Base-by-base conservation (phyloP, 2,888 invertebrate species). In the Philhelius pedissequus region DNA sequence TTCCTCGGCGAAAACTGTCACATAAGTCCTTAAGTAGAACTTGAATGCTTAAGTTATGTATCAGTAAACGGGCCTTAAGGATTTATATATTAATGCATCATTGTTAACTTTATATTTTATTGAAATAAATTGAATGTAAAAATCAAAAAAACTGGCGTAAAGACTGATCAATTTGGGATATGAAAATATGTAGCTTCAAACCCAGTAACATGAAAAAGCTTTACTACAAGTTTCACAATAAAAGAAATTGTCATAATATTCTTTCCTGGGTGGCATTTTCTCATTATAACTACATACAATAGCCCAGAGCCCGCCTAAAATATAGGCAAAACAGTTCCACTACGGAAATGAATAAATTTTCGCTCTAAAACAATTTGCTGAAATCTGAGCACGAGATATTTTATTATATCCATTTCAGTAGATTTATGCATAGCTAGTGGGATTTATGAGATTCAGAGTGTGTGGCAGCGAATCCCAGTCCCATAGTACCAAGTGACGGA, bases 341-440 rank as follows among this genome's bases (percentile, higher is more conserved):
- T 54, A 62, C 75, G 84, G 84, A 84, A 84, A 84, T 80, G 68
- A 68, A 84, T 84, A 84, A 62, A 84, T 84, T 56, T 84, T 84
- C 70, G 60, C 40, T 76, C 66, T 68, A 80, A 80, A 84, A 80
- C 84, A 84, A 84, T 84, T 84, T 84, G 84, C 68, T 80, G 80
- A 84, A 84, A 80, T 84, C 80, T 84, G 71, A 80, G 84, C 84
- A 80, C 75, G 71, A 84, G 80, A 80, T 84, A 84, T 80, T 84
- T 84, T 84, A 84, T 84, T 80, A 84, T 84, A 80, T 71, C 79
- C 75, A 80, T 84, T 80, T 68, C 48, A 71, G 68, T 84, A 56
- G 71, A 80, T 79, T 84, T 84, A 84, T 80, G 76, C 66, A 75
- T 54, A 75, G 58, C 18, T 66, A 43, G 68, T 60, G 30, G 80